A percentile compares a stretch with the other conserved stretches of the same genome.
These are phyloP conservation scores for Gymnothorax javanicus DNA, from an alignment of 2,797 vertebrate species.

Conservation along the genomic window DNA sequence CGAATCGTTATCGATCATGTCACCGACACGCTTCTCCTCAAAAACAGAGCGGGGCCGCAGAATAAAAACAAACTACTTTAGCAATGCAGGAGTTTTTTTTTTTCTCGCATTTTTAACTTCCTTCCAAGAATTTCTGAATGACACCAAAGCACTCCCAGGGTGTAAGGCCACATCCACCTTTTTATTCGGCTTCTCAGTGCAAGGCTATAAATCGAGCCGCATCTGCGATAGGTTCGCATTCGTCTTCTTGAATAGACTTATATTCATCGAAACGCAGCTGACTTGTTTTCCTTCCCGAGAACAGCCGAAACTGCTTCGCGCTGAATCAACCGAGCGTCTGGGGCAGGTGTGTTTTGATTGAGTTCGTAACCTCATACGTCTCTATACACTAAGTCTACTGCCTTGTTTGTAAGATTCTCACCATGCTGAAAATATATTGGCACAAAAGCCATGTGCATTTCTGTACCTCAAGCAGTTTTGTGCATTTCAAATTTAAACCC, in stretches of 20 bases:
- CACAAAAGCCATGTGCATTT: neutral
- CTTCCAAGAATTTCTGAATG: conserved; percentile 3
- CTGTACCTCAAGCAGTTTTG: neutral
- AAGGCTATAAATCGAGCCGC: neutral
- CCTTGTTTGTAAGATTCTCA: neutral
- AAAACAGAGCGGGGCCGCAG: neutral
- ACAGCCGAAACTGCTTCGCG: neutral
- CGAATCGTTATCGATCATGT: neutral
- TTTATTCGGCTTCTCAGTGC: neutral
- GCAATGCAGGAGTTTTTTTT: neutral
- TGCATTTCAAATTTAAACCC: neutral
- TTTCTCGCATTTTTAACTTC: neutral
- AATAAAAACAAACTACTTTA: neutral
- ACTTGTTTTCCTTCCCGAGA: neutral
- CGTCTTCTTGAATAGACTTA: conserved; percentile 2
- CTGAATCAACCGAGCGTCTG: neutral
- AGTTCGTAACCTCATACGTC: conserved; percentile 8
- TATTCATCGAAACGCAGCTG: neutral
- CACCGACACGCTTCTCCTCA: neutral
- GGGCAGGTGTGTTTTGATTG: conserved; percentile 11
- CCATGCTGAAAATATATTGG: neutral
- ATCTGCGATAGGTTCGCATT: neutral
- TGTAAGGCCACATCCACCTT: neutral
- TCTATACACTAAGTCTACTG: neutral
- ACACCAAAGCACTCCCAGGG: neutral